Conservation (phyloP, 2,797 vertebrate genomes). For the Oreortyx pictus region DNA sequence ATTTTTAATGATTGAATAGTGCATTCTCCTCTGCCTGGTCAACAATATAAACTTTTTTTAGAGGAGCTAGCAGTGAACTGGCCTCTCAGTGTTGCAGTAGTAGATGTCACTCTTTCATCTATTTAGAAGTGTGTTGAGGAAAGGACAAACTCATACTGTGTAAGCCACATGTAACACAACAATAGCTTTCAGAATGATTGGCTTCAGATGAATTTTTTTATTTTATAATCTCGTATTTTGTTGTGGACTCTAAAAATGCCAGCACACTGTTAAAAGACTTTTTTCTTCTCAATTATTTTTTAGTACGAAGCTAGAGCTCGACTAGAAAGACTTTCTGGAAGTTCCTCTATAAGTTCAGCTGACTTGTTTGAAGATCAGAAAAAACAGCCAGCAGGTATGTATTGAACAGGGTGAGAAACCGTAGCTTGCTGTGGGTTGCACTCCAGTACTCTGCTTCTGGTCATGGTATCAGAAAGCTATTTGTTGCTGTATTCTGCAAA, state of each 20-base stretch:
- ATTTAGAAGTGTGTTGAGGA: not conserved
- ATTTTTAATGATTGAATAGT: not conserved
- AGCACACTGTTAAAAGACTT: not conserved
- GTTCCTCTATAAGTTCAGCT: constrained; percentile 90
- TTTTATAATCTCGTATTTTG: not conserved
- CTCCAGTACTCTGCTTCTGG: not conserved
- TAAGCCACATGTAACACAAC: not conserved
- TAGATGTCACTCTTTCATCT: not conserved
- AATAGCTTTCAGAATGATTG: not conserved
- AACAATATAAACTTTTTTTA: not conserved
- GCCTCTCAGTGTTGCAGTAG: not conserved
- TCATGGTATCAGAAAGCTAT: not conserved
- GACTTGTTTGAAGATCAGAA: constrained; percentile 94
- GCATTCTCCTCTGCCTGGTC: not conserved
- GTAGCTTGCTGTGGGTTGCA: rapidly evolving
- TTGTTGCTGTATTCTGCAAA: not conserved
- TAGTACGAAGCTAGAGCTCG: constrained; percentile 91
- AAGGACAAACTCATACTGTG: not conserved
- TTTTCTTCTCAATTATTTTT: not conserved
- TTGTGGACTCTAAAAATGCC: not conserved
- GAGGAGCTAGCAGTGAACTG: not conserved
- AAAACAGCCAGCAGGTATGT: constrained; percentile 84
- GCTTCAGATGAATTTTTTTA: not conserved
- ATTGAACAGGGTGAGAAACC: not conserved
- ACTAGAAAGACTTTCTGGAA: constrained; percentile 89